Base-by-base conservation (phyloP, 2,888 invertebrate genomes). In the Eupsilia transversa region DNA sequence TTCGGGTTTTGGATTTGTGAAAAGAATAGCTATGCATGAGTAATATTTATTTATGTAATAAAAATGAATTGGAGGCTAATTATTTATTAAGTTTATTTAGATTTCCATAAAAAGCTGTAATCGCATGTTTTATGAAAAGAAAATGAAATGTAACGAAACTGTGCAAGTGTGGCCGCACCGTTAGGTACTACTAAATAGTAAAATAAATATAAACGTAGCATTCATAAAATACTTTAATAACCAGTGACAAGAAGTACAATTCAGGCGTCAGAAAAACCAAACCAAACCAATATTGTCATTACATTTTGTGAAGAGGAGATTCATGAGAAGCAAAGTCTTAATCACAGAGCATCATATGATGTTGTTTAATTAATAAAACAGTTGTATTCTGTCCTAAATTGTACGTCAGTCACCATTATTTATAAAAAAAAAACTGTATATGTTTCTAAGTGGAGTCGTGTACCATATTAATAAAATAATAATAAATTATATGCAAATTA, bases 401-500 rank as follows among this genome's bases (percentile, higher is more conserved):
- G 77, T 77, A 77, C 46, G 0, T 38, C n/a, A 59, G 49, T 79
- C 66, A 69, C 2, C 67, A 14, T 49, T 76, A 76, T 57, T 30
- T 57, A 72, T 66, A 57, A 60, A 46, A 46, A 46, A 23, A 46
- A 72, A 65, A 54, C 64, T 84, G 86, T 87, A 85, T 67, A 85
- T 80, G 81, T 86, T 84, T 81, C 1, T 82, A 85, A 69, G 76
- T 86, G 77, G 64, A 87, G 79, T 84, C 77, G 68, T 87, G 87
- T 88, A 87, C 74, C 80, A 85, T 88, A 75, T 27, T 43, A 84
- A 69, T 81, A 59, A 72, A 75, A 79, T 77, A 77, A 72, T 69
- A 78, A 82, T 84, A 82, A 85, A 83, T 85, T 79, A 80, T 85
- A 83, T 83, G 87, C 81, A 88, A 85, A 82, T 77, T 83, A 80